A percentile compares a stretch with the other conserved stretches of the same genome.
Conservation (phyloP, 2,113 vertebrate species). For the Strigops habroptila region DNA sequence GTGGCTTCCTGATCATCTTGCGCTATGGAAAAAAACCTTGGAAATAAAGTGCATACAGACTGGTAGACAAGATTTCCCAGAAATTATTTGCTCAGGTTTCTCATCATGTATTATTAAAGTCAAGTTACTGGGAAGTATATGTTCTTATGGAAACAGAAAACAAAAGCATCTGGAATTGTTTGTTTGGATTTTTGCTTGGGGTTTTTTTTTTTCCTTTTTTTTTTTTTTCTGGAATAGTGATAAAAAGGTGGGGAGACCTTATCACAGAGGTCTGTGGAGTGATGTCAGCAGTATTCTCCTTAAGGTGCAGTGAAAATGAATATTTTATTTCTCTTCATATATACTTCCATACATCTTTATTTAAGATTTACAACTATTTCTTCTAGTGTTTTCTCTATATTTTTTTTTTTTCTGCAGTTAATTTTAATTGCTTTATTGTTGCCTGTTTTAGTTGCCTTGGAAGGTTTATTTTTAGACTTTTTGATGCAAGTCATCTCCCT, state of each 20-base stretch:
- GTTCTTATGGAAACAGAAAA: neutral
- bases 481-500: neutral
- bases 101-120: neutral
- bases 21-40: neutral
- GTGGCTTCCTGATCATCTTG: neutral
- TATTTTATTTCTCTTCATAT: neutral
- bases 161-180: neutral
- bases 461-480: neutral
- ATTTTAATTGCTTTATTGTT: neutral
- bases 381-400: neutral
- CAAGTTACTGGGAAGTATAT: neutral
- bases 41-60: neutral
- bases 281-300: neutral
- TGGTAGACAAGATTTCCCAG: neutral
- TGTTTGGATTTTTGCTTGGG: neutral
- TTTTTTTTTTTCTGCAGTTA: neutral
- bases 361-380: neutral
- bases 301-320: neutral
- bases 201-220: neutral
- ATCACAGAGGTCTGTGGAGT: neutral
- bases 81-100: neutral
- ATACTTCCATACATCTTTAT: neutral
- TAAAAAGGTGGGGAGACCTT: neutral
- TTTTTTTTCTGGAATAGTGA: neutral
- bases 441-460: neutral